phyloP scores from a whole-genome alignment of 2,113 vertebrate genomes.

The Pterocles orientalis region DNA sequence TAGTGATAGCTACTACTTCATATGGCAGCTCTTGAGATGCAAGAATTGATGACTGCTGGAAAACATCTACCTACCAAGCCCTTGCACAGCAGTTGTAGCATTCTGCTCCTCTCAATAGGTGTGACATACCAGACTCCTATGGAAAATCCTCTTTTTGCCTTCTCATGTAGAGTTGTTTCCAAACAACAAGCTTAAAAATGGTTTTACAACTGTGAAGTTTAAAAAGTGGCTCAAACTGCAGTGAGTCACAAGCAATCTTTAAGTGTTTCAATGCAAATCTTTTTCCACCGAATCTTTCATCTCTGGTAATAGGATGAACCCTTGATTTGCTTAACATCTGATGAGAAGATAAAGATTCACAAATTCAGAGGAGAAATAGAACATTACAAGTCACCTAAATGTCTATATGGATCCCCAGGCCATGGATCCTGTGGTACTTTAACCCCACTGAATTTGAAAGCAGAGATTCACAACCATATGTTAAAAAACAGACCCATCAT shows the following conservation, averaged over 20 bases:
- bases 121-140: not conserved
- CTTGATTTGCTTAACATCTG: not conserved
- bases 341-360: not conserved
- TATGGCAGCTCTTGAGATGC: not conserved
- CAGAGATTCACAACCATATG: not conserved
- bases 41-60: not conserved
- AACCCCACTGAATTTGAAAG: not conserved
- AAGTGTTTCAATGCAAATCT: not conserved
- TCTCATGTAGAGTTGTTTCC: not conserved
- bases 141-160: not conserved
- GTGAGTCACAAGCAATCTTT: not conserved
- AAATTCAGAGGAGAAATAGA: not conserved
- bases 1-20: not conserved
- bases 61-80: not conserved
- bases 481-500: not conserved
- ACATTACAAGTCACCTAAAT: not conserved
- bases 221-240: not conserved
- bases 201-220: slow-evolving; percentile 11
- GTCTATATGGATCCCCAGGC: not conserved
- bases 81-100: not conserved
- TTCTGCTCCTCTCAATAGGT: slow-evolving; percentile 2
- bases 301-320: not conserved
- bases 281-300: not conserved
- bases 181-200: not conserved
- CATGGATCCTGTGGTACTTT: not conserved